Conservation (phyloP, 2,888 invertebrate species). For the Junonia oenone region DNA sequence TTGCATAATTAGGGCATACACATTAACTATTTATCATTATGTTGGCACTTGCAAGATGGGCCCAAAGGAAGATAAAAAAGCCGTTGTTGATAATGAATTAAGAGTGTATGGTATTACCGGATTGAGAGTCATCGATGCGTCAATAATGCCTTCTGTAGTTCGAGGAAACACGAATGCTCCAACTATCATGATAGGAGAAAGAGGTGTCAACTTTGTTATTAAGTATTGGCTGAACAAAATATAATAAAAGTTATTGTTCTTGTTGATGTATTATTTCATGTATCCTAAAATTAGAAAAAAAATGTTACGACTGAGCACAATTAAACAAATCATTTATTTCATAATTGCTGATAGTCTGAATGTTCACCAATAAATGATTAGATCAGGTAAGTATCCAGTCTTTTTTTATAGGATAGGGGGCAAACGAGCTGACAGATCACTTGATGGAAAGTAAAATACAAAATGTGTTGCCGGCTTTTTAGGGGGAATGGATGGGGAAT, state of each 20-base stretch:
- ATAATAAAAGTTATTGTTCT: conserved; percentile 1
- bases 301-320: not conserved
- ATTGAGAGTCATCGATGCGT: conserved; percentile 86
- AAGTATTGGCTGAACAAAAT: conserved; percentile 84
- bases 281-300: not conserved
- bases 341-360: no score
- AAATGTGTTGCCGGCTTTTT: no score
- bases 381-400: no score
- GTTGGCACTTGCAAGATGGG: conserved; percentile 73
- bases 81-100: conserved; percentile 85
- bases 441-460: no score
- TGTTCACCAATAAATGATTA: no score
- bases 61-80: conserved; percentile 67
- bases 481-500: no score
- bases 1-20: conserved; percentile 81
- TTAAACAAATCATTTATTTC: no score
- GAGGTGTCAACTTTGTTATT: conserved; percentile 63
- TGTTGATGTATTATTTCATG: not conserved
- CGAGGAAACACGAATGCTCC: conserved; percentile 91
- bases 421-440: no score
- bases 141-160: conserved; percentile 88
- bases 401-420: no score
- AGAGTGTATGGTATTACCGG: conserved; percentile 80
- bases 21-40: conserved; percentile 63
- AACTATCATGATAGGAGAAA: conserved; percentile 36